A percentile compares a stretch with the other conserved stretches of the same genome.
Conservation (phyloP, 1,140 invertebrate species). For the Catajapyx aquilonaris region DNA sequence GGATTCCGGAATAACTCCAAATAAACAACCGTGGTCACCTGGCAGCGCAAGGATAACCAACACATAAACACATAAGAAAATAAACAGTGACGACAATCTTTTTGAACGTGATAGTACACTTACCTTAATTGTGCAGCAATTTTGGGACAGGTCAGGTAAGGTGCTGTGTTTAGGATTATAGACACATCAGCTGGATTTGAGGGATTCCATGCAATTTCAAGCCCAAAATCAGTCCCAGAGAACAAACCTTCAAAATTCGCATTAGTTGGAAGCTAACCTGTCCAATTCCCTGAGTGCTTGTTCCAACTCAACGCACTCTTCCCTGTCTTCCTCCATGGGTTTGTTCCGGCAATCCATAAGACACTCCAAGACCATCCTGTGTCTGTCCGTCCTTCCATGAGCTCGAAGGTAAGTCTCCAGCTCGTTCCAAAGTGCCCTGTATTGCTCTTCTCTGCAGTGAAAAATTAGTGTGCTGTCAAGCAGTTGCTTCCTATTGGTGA, state of each 20-base stretch:
- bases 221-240: background rate
- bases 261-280: constrained; percentile 22
- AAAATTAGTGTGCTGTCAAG: too few species aligned
- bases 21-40: too few species aligned
- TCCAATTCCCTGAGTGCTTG: constrained; percentile 34
- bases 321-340: constrained; percentile 24
- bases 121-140: constrained; percentile 10
- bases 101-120: constrained; percentile 6
- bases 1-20: too few species aligned
- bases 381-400: constrained; percentile 43
- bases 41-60: too few species aligned
- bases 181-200: constrained; percentile 9
- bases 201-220: background rate
- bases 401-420: constrained; percentile 61
- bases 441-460: constrained; percentile 57
- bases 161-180: too few species aligned
- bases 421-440: constrained; percentile 71
- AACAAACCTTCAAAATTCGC: background rate
- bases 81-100: background rate
- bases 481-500: too few species aligned
- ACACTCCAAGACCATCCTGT: constrained; percentile 60
- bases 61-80: too few species aligned
- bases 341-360: constrained; percentile 54
- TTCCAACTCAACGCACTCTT: constrained; percentile 40
- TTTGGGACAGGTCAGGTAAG: too few species aligned